phyloP scores from a whole-genome alignment of 37 sponge, comb jelly and placozoan genomes.

The Hexactinellida sp. region DNA sequence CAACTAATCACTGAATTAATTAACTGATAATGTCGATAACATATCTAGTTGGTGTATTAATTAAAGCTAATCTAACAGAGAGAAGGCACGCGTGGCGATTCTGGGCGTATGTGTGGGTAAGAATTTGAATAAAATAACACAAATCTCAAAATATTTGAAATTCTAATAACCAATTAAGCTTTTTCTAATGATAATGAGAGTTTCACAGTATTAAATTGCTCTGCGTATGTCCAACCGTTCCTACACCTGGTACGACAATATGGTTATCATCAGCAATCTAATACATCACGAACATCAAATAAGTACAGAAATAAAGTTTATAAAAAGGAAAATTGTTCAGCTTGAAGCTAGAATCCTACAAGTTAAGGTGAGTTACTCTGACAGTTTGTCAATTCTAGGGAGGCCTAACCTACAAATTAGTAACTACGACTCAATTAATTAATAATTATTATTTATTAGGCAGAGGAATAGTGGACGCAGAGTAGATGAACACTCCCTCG shows the following conservation, averaged over 20 bases:
- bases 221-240: neutral
- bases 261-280: neutral
- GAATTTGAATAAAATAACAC: too few relatives aligned
- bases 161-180: too few relatives aligned
- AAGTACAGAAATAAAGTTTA: neutral
- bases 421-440: too few relatives aligned
- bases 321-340: neutral
- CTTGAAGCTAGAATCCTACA: neutral
- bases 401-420: neutral
- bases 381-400: neutral
- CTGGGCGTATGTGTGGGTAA: too few relatives aligned
- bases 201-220: too few relatives aligned
- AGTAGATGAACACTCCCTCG: neutral
- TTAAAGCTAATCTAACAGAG: too few relatives aligned
- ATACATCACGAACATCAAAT: neutral
- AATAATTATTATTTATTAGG: neutral
- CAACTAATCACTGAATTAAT: too few relatives aligned
- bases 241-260: neutral
- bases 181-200: too few relatives aligned
- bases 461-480: neutral
- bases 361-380: neutral
- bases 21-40: too few relatives aligned
- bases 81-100: too few relatives aligned
- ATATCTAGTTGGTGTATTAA: too few relatives aligned
- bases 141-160: too few relatives aligned